Percentiles rank a stretch among this genome's conserved stretches.
phyloP scores from a whole-genome alignment of 2,888 invertebrate species.

The Cloeon dipterum region DNA sequence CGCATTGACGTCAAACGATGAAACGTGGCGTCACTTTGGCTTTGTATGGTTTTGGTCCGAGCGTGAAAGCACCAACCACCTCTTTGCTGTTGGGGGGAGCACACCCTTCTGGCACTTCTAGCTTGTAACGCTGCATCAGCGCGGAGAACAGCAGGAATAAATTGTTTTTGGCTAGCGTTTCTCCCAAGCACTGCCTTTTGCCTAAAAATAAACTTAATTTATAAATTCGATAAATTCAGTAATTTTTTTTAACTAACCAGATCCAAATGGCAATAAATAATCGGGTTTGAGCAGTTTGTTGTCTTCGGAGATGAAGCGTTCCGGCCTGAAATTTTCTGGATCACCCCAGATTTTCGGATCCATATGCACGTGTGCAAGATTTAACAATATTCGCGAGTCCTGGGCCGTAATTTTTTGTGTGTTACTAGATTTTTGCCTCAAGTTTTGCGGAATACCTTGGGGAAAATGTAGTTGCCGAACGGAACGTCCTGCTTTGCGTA shows the following conservation, averaged over 20 bases:
- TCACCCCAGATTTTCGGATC: slow-evolving; percentile 32
- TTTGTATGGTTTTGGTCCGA: slow-evolving; percentile 29
- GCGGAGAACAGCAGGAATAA: slow-evolving; percentile 35
- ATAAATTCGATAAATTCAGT: not conserved
- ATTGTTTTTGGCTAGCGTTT: slow-evolving; percentile 32
- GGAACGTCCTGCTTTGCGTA: not conserved
- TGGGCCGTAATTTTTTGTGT: slow-evolving; percentile 11
- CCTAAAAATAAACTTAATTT: slow-evolving; percentile 18
- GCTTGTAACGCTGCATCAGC: slow-evolving; percentile 28
- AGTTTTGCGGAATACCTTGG: no score
- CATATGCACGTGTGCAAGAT: slow-evolving; percentile 28
- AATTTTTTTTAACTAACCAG: slow-evolving; percentile 22
- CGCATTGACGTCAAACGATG: no score
- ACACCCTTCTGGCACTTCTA: slow-evolving; percentile 21
- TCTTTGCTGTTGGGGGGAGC: slow-evolving; percentile 19
- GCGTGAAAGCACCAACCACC: slow-evolving; percentile 27
- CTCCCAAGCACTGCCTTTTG: slow-evolving; percentile 37
- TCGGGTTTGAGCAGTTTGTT: slow-evolving; percentile 31
- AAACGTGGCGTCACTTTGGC: slow-evolving; percentile 15
- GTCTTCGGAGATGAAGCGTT: slow-evolving; percentile 31
- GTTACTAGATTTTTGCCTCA: no score
- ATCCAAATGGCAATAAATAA: slow-evolving; percentile 36
- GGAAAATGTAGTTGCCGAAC: slow-evolving; percentile 4
- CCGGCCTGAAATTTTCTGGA: slow-evolving; percentile 35
- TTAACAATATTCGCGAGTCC: slow-evolving; percentile 26